phyloP scores from a whole-genome alignment of 2,888 invertebrate species.

The Drosophila seclusa region DNA sequence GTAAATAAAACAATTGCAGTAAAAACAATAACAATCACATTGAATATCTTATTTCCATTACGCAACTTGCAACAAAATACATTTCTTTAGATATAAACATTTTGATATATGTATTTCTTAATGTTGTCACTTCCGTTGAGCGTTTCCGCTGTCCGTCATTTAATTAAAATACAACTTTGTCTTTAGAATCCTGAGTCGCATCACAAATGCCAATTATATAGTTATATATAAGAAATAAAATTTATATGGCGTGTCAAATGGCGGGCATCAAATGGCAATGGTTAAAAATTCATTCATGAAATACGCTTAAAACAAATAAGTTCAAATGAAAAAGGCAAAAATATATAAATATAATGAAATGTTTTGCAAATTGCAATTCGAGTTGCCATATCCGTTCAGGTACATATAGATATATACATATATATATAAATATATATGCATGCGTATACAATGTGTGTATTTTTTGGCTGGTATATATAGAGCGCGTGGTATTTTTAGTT shows the following conservation, averaged over 20 bases:
- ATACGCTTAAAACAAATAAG: slow-evolving; percentile 34
- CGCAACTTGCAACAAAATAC: not conserved
- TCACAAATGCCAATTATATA: slow-evolving; percentile 25
- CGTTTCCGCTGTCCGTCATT: slow-evolving; percentile 51
- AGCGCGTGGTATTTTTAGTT: slow-evolving; percentile 75
- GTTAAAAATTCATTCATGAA: slow-evolving; percentile 65
- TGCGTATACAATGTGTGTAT: slow-evolving; percentile 11
- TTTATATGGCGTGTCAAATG: slow-evolving; percentile 25
- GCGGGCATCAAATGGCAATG: slow-evolving; percentile 44
- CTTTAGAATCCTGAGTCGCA: slow-evolving; percentile 8
- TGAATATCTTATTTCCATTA: slow-evolving; percentile 11
- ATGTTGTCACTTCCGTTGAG: slow-evolving; percentile 54
- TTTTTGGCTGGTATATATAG: slow-evolving; percentile 61
- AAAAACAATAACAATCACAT: not conserved
- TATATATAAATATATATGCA: not conserved
- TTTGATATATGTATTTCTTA: slow-evolving; percentile 2
- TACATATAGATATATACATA: slow-evolving; percentile 28
- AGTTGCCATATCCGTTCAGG: slow-evolving; percentile 76
- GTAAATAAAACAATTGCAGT: not conserved
- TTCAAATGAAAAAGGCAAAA: slow-evolving; percentile 18
- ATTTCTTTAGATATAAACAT: slow-evolving; percentile 4
- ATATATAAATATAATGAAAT: slow-evolving; percentile 27
- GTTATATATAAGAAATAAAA: slow-evolving; percentile 6
- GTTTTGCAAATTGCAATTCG: slow-evolving; percentile 66
- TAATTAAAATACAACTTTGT: slow-evolving; percentile 14